These are phyloP conservation scores for Carpatolechia fugitivella DNA, from an alignment of 2,888 invertebrate species.

Conservation along the genomic window DNA sequence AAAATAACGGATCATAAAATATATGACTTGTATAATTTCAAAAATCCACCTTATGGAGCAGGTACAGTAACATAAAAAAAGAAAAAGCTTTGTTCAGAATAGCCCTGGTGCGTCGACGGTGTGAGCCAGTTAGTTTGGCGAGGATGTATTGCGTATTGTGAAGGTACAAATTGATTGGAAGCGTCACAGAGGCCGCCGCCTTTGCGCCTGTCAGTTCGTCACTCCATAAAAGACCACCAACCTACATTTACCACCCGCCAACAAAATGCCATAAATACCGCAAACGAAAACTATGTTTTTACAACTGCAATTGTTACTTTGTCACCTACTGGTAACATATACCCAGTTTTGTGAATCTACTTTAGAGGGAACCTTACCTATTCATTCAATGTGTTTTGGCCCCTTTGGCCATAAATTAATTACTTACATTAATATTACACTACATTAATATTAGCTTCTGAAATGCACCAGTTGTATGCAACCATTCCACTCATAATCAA, in stretches of 20 bases:
- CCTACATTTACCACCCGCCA: slow-evolving; percentile 19
- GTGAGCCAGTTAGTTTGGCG: slow-evolving; percentile 60
- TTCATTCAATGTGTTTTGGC: too few relatives aligned
- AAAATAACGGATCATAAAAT: too few relatives aligned
- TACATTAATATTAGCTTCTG: too few relatives aligned
- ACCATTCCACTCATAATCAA: not conserved
- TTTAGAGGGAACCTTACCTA: too few relatives aligned
- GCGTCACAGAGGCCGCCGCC: slow-evolving; percentile 63
- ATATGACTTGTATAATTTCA: too few relatives aligned
- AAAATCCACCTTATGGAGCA: too few relatives aligned
- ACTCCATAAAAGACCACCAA: slow-evolving; percentile 51
- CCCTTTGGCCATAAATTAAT: too few relatives aligned
- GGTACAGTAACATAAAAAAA: too few relatives aligned
- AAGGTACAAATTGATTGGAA: slow-evolving; percentile 72
- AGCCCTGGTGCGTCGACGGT: slow-evolving; percentile 32
- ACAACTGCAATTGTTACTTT: slow-evolving; percentile 13
- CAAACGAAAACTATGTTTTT: not conserved
- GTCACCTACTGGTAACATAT: slow-evolving; percentile 5
- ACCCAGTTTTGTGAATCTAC: too few relatives aligned
- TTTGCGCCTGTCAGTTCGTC: slow-evolving; percentile 66
- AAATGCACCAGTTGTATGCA: too few relatives aligned
- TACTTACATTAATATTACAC: too few relatives aligned
- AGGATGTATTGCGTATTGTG: slow-evolving; percentile 72
- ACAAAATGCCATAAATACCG: not conserved
- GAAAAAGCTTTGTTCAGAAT: slow-evolving; percentile 47